Base-by-base conservation (phyloP, 1,140 invertebrate genomes). In the Babylonia areolata region DNA sequence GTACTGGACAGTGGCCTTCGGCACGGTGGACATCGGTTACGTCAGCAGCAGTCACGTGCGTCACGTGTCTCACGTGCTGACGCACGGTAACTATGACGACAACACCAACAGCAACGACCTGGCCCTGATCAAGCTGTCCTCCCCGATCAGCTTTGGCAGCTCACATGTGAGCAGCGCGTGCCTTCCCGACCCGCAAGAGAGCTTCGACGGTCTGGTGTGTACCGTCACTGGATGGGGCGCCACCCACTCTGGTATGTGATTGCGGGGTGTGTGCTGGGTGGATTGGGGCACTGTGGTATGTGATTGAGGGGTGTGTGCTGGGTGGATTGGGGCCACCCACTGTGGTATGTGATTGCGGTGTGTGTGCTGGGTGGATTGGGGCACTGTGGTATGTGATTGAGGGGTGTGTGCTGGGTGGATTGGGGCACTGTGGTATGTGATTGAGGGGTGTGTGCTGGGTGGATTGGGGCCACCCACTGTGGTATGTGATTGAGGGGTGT, bases 171-270 rank as follows among this genome's bases (percentile, higher is more conserved):
- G 87, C n/a, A 79, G 87, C 1, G 91, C 90, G 1, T 91, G 91
- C 86, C 77, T 91, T 17, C 90, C 91, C 0, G 42, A 85, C 0
- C 15, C 37, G 20, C 39, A 42, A 28, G 90, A 90, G 58, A 73
- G 73, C 17, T 91, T 90, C 77, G 82, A 88, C 5, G 77, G 84
- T 28, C 58, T 87, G 39, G 86, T 89, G 6, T 92, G 91, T 71
- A 90, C 88, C n/a, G 90, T 90, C 0, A 90, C 90, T 17, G 90
- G 90, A 54, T 91, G 90, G 90, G 90, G 91, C 17, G 86, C 88
- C 20, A 88, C 88, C 12, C 81, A 89, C 40, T 86, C 79, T 37
- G 89, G 90, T 91, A 12, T 51, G 46, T 9, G 46, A 3, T 0
- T 9, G 46, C 0, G 2, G 46, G 46, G 46, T 9, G 46, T 9